Percentiles rank a stretch among this genome's conserved stretches.
These are phyloP conservation scores for Diorhabda carinulata DNA, from an alignment of 1,140 invertebrate genomes.

Conservation along the genomic window DNA sequence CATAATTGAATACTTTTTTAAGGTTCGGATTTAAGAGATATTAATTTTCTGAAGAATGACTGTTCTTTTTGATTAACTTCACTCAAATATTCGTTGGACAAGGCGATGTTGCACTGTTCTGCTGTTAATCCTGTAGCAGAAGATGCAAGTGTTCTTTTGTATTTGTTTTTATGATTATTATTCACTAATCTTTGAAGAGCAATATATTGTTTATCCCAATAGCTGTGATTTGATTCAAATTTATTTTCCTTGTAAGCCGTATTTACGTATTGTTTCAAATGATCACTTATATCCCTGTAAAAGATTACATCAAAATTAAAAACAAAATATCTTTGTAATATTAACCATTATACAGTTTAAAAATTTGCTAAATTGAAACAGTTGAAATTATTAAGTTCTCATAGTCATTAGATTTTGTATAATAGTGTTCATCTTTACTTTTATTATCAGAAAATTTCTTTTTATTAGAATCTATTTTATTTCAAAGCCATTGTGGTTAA, in stretches of 20 bases:
- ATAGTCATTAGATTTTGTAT: slow-evolving; percentile 5
- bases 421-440: slow-evolving; percentile 2
- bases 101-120: slow-evolving; percentile 65
- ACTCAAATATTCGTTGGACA: slow-evolving; percentile 68
- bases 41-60: slow-evolving; percentile 52
- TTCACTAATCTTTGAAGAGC: slow-evolving; percentile 66
- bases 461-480: too few relatives aligned
- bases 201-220: slow-evolving; percentile 63
- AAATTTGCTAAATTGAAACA: too few relatives aligned
- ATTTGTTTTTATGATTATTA: slow-evolving; percentile 66
- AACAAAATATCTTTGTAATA: too few relatives aligned
- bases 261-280: slow-evolving; percentile 67
- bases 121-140: slow-evolving; percentile 65
- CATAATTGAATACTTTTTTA: not conserved
- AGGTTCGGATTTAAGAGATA: slow-evolving; percentile 38
- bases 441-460: not conserved
- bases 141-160: slow-evolving; percentile 53
- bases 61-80: slow-evolving; percentile 58
- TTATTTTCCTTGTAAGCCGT: slow-evolving; percentile 60
- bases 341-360: too few relatives aligned
- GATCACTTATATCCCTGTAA: slow-evolving; percentile 72
- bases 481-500: too few relatives aligned
- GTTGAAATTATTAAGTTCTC: too few relatives aligned
- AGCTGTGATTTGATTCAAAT: slow-evolving; percentile 52
- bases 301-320: slow-evolving; percentile 17